Percentiles rank a stretch among this genome's conserved stretches.
Conservation (phyloP, 1,140 invertebrate species). For the Drosophila malerkotliana region DNA sequence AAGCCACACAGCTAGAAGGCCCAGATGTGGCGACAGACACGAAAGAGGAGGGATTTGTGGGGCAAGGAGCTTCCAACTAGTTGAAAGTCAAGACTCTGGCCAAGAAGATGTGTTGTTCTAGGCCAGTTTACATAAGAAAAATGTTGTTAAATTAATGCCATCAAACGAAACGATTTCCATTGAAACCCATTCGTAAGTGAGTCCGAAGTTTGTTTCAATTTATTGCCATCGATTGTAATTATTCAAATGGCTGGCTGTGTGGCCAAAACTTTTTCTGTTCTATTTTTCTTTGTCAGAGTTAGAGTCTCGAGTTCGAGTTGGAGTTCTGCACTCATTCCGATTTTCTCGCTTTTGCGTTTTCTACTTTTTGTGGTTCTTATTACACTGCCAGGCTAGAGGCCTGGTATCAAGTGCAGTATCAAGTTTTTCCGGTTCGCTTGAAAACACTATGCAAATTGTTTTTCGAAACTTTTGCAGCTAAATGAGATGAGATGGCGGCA, state of each 20-base stretch:
- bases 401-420: slow-evolving; percentile 2
- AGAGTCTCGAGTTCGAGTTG: not conserved
- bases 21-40: slow-evolving; percentile 25
- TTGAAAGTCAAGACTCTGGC: slow-evolving; percentile 20
- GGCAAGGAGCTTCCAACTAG: slow-evolving; percentile 20
- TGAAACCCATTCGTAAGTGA: not conserved
- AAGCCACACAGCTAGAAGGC: slow-evolving; percentile 44
- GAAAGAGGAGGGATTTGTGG: not conserved
- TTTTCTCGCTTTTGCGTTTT: slow-evolving; percentile 13
- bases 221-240: slow-evolving; percentile 66
- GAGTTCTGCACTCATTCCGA: slow-evolving; percentile 5
- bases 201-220: slow-evolving; percentile 32
- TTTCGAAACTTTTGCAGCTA: slow-evolving; percentile 30
- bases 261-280: slow-evolving; percentile 44
- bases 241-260: slow-evolving; percentile 54
- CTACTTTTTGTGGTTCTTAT: slow-evolving; percentile 15
- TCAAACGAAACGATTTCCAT: not conserved
- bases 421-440: slow-evolving; percentile 42
- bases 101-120: slow-evolving; percentile 39
- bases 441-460: slow-evolving; percentile 64
- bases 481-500: slow-evolving; percentile 37
- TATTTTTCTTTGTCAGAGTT: slow-evolving; percentile 13
- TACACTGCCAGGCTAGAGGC: not conserved
- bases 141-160: slow-evolving; percentile 38
- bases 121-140: slow-evolving; percentile 38